Conservation (phyloP, 2,888 invertebrate genomes). For the Macaria notata region DNA sequence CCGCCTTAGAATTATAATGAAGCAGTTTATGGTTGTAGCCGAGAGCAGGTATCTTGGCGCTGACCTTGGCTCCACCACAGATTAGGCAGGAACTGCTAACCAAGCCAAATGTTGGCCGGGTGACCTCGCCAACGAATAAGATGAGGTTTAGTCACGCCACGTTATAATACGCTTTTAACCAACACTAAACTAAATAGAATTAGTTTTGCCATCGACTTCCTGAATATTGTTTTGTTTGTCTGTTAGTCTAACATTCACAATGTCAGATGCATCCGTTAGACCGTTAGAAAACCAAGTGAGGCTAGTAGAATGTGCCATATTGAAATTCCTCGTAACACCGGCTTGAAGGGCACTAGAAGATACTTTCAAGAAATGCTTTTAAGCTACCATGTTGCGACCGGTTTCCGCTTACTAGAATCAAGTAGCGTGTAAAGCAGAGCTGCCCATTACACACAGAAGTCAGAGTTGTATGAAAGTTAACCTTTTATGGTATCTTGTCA, state of each 20-base stretch:
- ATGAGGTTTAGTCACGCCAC: conserved; percentile 71
- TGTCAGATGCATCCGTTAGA: neutral
- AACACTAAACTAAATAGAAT: conserved; percentile 17
- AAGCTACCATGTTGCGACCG: conserved; percentile 17
- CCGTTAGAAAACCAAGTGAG: conserved; percentile 2
- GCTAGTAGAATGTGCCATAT: conserved; percentile 8
- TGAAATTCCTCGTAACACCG: conserved; percentile 8
- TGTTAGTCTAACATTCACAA: neutral
- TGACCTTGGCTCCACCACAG: conserved; percentile 60
- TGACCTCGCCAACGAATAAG: conserved; percentile 61
- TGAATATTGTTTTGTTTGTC: neutral
- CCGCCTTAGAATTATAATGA: conserved; percentile 47
- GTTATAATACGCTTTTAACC: conserved; percentile 40
- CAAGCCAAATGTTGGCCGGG: conserved; percentile 62
- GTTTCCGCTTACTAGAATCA: conserved; percentile 19
- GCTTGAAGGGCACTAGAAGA: conserved; percentile 14
- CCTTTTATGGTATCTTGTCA: conserved; percentile 48
- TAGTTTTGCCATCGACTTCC: conserved; percentile 22
- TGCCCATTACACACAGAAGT: conserved; percentile 15
- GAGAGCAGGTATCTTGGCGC: conserved; percentile 42
- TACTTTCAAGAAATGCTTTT: conserved; percentile 15
- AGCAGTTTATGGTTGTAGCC: conserved; percentile 38
- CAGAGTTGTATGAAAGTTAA: conserved; percentile 44
- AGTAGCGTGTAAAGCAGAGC: conserved; percentile 17
- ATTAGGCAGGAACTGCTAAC: conserved; percentile 10